Evolutionary conservation across 2,888 invertebrate species (phyloP), one percentile per base, ranked within the genome.

Genomic region (Microchrysa polita): DNA sequence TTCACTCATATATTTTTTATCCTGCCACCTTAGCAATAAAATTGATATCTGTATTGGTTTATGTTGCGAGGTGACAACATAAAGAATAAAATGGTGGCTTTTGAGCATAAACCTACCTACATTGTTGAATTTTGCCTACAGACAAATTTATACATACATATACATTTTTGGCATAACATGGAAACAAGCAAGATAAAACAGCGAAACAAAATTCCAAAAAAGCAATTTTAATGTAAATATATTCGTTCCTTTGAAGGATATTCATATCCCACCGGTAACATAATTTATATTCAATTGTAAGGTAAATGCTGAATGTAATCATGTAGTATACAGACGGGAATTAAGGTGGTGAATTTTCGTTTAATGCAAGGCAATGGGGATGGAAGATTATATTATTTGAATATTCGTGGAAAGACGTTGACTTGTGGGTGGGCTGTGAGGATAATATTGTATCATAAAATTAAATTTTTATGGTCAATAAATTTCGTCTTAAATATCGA

Each of bases 231-330:
- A 48, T 48, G 48, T 48, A 48, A 48, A 48, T 48, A n/a, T n/a
- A 48, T 48, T 48, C 10, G 48, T n/a, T 48, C 48, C 48, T 48
- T 48, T 48, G 12, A 48, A n/a, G 16, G 14, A n/a, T 48, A 48
- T n/a, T n/a, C n/a, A n/a, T n/a, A 48, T 48, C 12, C 48, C 12
- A 48, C 48, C 12, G 48, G 48, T 48, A n/a, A 48, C 16, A n/a
- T 48, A 48, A 48, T 48, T 48, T 48, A 48, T n/a, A 48, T 48
- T 48, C 48, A 48, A 48, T 48, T 48, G 48, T 48, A 48, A 34
- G 27, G 27, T 34, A 34, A 2, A 34, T 34, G 27, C 27, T 5
- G 27, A n/a, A 34, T 34, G 7, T 34, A 34, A 7, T 34, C n/a
- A 34, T 34, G 7, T 2, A 34, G 27, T 34, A 34, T 34, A 34